phyloP scores from a whole-genome alignment of 1,140 invertebrate species.

The Brachionus calyciflorus region DNA sequence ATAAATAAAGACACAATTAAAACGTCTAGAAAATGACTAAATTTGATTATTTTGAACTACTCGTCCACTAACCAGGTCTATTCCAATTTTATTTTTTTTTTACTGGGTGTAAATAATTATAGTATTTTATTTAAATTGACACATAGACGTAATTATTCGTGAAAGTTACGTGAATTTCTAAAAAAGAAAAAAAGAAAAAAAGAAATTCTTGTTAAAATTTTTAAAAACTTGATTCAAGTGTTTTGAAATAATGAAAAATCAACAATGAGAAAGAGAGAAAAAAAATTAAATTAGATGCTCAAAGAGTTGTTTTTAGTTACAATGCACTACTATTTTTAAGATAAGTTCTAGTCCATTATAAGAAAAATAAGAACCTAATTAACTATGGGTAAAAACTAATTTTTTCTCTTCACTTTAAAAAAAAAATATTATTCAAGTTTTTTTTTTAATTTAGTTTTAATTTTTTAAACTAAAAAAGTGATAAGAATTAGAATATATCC shows the following conservation, averaged over 20 bases:
- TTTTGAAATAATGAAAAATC: slow-evolving; percentile 34
- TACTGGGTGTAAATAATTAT: no score
- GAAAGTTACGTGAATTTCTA: not conserved
- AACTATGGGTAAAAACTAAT: no score
- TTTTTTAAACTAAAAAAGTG: slow-evolving; percentile 13
- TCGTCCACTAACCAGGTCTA: not conserved
- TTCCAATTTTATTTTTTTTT: not conserved
- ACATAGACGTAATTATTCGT: slow-evolving; percentile 8
- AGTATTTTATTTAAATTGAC: not conserved
- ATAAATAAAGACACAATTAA: no score
- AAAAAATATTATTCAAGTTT: no score
- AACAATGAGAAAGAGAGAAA: slow-evolving; percentile 26
- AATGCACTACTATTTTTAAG: not conserved
- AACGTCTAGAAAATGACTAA: no score
- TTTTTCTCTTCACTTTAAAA: no score
- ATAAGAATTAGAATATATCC: not conserved
- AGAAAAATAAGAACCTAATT: no score
- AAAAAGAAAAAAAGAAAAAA: not conserved
- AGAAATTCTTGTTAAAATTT: not conserved
- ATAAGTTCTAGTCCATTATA: not conserved
- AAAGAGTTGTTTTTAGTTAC: not conserved
- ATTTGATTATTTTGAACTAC: no score
- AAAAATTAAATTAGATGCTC: not conserved
- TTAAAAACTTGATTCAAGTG: slow-evolving; percentile 20
- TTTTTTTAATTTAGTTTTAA: no score